A percentile compares a stretch with the other conserved stretches of the same genome.
These are phyloP conservation scores for Atherinomorus stipes DNA, from an alignment of 2,113 vertebrate species.

Conservation along the genomic window DNA sequence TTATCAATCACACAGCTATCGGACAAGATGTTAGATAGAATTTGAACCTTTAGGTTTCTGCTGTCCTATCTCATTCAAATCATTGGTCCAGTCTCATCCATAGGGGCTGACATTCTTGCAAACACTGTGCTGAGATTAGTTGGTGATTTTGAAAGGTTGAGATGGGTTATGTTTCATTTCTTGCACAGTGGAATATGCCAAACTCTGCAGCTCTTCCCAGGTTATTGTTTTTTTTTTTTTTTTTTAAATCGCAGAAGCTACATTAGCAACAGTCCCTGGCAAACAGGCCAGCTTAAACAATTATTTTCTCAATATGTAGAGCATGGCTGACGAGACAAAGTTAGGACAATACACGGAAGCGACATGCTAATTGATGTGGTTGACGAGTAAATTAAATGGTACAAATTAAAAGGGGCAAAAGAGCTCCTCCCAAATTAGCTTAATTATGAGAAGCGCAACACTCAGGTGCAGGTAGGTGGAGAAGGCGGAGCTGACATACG, in stretches of 20 bases:
- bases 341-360: conserved; percentile 60
- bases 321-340: conserved; percentile 46
- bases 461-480: conserved; percentile 83
- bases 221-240: conserved; percentile 5
- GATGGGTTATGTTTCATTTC: conserved; percentile 41
- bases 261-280: conserved; percentile 39
- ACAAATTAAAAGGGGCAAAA: conserved; percentile 79
- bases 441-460: conserved; percentile 81
- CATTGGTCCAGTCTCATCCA: conserved; percentile 17
- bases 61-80: conserved; percentile 33
- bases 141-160: conserved; percentile 21
- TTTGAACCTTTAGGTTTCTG: conserved; percentile 27
- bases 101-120: conserved; percentile 11
- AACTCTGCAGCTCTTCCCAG: conserved; percentile 8
- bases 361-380: conserved; percentile 59
- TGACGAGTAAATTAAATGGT: conserved; percentile 34
- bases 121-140: conserved; percentile 37
- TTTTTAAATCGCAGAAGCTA: conserved; percentile 30
- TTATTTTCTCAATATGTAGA: neutral
- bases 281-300: conserved; percentile 13
- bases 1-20: conserved; percentile 44
- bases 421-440: conserved; percentile 84
- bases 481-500: conserved; percentile 93
- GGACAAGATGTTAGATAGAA: conserved; percentile 34
- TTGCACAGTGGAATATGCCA: conserved; percentile 16